These are phyloP conservation scores for Metalampra italica DNA, from an alignment of 2,888 invertebrate species.

Conservation along the genomic window DNA sequence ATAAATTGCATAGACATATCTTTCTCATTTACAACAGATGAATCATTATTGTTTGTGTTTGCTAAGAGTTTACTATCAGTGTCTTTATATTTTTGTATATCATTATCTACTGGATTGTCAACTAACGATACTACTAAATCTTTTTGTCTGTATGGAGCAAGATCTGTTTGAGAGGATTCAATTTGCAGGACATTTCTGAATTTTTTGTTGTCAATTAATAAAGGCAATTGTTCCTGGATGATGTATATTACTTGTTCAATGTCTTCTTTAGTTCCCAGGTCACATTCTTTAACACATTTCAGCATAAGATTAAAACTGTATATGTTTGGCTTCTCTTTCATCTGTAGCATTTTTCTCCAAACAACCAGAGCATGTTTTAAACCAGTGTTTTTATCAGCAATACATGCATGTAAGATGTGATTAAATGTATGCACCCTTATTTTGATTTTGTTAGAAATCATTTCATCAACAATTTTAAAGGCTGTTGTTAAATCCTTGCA, in stretches of 20 bases:
- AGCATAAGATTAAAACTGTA: slow-evolving; percentile 90
- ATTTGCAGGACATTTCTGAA: slow-evolving; percentile 15
- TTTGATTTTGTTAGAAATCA: slow-evolving; percentile 81
- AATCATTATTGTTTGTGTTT: slow-evolving; percentile 11
- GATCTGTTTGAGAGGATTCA: slow-evolving; percentile 12
- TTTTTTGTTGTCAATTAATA: slow-evolving; percentile 13
- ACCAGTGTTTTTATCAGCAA: slow-evolving; percentile 87
- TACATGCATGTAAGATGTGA: slow-evolving; percentile 90
- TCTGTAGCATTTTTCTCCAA: slow-evolving; percentile 89
- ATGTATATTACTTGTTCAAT: slow-evolving; percentile 71
- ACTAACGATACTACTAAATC: neutral
- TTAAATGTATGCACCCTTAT: slow-evolving; percentile 85
- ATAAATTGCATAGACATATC: slow-evolving; percentile 29
- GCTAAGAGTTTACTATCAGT: neutral
- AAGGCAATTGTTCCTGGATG: slow-evolving; percentile 42
- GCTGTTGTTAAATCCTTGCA: slow-evolving; percentile 88
- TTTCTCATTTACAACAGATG: slow-evolving; percentile 15
- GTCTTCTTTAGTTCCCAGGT: slow-evolving; percentile 82
- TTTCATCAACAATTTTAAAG: slow-evolving; percentile 91
- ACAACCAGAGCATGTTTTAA: slow-evolving; percentile 89
- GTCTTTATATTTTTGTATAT: neutral
- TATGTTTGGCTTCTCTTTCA: slow-evolving; percentile 82
- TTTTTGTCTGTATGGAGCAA: neutral
- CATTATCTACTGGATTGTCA: neutral
- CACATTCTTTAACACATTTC: slow-evolving; percentile 88